phyloP scores from a whole-genome alignment of 1,140 invertebrate species.

The Cyclina sinensis region DNA sequence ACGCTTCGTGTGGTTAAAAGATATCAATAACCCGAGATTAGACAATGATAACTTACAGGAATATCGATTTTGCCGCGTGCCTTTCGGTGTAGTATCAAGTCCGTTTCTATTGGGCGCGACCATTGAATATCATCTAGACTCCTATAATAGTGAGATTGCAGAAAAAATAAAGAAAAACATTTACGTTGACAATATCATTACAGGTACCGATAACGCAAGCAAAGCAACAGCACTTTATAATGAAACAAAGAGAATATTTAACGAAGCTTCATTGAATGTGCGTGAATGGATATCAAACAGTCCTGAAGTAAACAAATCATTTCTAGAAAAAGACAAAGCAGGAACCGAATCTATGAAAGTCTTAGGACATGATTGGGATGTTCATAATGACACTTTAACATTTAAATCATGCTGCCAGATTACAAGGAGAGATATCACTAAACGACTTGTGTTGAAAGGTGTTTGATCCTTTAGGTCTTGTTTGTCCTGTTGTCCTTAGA shows the following conservation, averaged over 20 bases:
- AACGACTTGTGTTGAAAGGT: neutral
- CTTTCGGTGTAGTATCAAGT: constrained; percentile 32
- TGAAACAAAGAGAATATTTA: constrained; percentile 11
- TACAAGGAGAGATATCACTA: neutral
- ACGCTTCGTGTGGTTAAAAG: constrained; percentile 59
- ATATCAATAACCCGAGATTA: constrained; percentile 9
- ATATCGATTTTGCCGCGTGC: constrained; percentile 35
- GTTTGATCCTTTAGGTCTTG: constrained; percentile 28
- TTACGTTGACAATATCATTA: constrained; percentile 36
- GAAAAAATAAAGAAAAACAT: constrained; percentile 10
- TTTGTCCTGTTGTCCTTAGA: neutral
- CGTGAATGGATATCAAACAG: constrained; percentile 25
- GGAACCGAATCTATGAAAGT: neutral
- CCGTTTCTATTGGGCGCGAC: constrained; percentile 22
- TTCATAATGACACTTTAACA: neutral
- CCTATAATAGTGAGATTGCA: neutral
- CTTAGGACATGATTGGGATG: constrained; percentile 36
- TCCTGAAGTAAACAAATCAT: neutral
- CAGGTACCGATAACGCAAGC: neutral
- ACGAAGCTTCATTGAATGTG: constrained; percentile 32
- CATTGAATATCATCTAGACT: constrained; percentile 2
- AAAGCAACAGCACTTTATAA: neutral
- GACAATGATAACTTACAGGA: neutral
- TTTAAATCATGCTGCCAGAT: neutral
- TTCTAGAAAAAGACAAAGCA: neutral